Conservation (phyloP, 2,113 vertebrate genomes). For the Baryphthengus martii region DNA sequence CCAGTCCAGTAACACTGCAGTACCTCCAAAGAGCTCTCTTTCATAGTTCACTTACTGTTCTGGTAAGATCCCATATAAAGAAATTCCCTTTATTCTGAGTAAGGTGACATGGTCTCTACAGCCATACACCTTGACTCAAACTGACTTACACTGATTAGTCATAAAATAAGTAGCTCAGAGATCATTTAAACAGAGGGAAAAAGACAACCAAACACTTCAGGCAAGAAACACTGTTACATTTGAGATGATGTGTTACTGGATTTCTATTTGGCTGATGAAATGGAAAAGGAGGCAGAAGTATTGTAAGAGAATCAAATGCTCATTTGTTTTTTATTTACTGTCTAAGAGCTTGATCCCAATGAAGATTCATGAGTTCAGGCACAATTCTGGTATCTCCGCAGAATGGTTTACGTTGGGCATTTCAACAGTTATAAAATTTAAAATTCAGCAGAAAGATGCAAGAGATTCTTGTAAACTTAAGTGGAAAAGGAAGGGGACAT, state of each 20-base stretch:
- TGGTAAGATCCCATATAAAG: background rate
- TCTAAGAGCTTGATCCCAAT: background rate
- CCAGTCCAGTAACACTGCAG: background rate
- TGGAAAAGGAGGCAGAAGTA: background rate
- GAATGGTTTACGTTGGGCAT: background rate
- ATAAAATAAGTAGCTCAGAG: background rate
- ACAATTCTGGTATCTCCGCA: background rate
- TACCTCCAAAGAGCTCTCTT: background rate
- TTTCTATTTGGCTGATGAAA: background rate
- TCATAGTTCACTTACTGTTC: background rate
- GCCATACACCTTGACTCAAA: background rate
- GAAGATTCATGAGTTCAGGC: background rate
- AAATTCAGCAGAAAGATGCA: background rate
- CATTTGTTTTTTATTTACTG: slow-evolving; percentile 16
- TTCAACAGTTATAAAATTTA: background rate
- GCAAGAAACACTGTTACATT: background rate
- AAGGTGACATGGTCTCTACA: background rate
- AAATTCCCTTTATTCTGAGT: background rate
- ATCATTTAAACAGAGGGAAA: background rate
- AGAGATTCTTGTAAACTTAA: background rate
- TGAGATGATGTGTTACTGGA: background rate
- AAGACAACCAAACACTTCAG: background rate
- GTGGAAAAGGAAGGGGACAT: background rate
- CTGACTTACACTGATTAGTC: background rate
- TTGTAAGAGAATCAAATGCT: background rate